phyloP scores from a whole-genome alignment of 2,888 invertebrate genomes.

The Lepidochrysops patricia region DNA sequence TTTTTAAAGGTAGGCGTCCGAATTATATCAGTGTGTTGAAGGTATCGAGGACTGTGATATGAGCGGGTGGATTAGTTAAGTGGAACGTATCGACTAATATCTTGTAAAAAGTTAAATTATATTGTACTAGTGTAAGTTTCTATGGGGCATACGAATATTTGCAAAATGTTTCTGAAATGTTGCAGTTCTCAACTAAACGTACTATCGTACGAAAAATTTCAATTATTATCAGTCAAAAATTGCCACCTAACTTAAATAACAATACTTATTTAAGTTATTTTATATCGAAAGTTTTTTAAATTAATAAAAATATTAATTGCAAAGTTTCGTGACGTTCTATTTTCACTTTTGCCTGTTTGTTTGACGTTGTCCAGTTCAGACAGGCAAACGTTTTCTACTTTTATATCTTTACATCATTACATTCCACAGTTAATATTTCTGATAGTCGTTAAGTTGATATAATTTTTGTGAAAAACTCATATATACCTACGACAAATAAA shows the following conservation, averaged over 20 bases:
- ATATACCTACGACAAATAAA: constrained; percentile 29
- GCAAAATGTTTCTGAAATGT: not conserved
- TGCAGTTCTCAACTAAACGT: no score
- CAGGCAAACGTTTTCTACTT: constrained; percentile 36
- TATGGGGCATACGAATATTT: not conserved
- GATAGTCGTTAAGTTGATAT: constrained; percentile 29
- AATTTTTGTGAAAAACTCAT: constrained; percentile 36
- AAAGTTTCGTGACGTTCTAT: not conserved
- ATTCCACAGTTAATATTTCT: constrained; percentile 49
- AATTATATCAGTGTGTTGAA: constrained; percentile 25
- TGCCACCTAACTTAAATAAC: no score
- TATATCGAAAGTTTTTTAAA: no score
- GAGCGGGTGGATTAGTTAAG: not conserved
- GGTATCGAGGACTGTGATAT: constrained; percentile 58
- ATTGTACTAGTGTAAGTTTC: not conserved
- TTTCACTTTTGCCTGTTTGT: not conserved
- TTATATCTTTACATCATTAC: constrained; percentile 40
- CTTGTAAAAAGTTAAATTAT: not conserved
- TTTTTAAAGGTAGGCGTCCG: constrained; percentile 17
- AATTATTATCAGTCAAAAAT: no score
- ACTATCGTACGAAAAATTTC: no score
- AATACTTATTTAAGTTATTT: no score
- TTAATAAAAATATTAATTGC: no score
- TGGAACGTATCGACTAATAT: not conserved
- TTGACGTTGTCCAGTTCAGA: constrained; percentile 29